Percentiles rank a stretch among this genome's conserved stretches.
These are phyloP conservation scores for Pomatostomus ruficeps DNA, from an alignment of 2,113 vertebrate genomes.

Conservation along the genomic window DNA sequence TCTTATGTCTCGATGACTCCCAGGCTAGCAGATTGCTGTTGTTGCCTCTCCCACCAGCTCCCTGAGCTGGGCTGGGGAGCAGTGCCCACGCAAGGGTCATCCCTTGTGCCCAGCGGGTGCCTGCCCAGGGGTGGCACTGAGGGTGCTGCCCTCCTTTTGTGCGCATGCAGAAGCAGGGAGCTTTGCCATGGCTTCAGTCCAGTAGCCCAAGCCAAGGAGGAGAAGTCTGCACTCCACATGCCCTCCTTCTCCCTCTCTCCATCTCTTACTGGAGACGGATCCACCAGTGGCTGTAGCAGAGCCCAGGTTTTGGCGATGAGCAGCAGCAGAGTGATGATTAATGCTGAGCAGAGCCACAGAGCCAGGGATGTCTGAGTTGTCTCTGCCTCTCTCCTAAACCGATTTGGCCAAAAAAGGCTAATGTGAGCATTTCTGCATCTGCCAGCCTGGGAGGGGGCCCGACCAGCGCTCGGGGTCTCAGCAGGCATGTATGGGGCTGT, in stretches of 20 bases:
- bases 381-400: neutral
- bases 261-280: neutral
- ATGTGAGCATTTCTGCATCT: neutral
- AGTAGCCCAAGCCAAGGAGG: neutral
- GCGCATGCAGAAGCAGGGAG: fast-evolving
- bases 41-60: neutral
- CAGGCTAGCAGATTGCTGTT: neutral
- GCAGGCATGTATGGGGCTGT: neutral
- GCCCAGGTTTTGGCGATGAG: neutral
- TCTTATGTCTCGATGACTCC: neutral
- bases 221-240: neutral
- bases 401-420: neutral
- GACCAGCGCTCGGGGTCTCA: neutral
- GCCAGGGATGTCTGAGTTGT: slow-evolving; percentile 7
- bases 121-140: fast-evolving
- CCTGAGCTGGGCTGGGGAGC: neutral
- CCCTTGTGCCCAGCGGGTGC: fast-evolving
- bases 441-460: neutral
- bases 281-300: neutral
- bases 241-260: neutral
- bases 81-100: neutral
- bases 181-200: neutral
- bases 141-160: neutral
- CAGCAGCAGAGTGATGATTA: neutral
- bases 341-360: neutral